Conservation (phyloP, 2,113 vertebrate genomes). For the Sorex fumeus region DNA sequence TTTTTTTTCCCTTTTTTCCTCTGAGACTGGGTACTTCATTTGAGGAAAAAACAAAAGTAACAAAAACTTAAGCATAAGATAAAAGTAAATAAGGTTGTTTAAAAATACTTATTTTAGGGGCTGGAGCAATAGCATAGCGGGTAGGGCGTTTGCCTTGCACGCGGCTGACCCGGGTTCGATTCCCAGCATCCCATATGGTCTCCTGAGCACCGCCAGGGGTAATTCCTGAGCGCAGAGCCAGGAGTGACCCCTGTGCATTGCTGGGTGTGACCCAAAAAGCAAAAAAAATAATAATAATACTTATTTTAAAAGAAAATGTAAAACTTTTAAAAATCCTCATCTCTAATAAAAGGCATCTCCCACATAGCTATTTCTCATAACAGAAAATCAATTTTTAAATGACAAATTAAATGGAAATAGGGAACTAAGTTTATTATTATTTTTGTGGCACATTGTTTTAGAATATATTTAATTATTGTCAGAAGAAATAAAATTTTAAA, state of each 20-base stretch:
- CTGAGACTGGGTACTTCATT: not conserved
- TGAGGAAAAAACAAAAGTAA: not conserved
- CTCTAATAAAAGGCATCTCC: not conserved
- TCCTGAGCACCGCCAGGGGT: too few species aligned
- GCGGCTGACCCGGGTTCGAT: too few species aligned
- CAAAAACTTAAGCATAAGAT: not conserved
- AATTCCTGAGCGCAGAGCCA: too few species aligned
- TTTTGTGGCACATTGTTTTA: not conserved
- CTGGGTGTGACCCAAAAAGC: too few species aligned
- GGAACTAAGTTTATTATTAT: not conserved
- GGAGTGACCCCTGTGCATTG: too few species aligned
- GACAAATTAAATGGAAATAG: constrained; percentile 15
- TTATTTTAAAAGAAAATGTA: not conserved
- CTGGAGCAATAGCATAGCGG: too few species aligned
- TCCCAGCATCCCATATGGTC: too few species aligned
- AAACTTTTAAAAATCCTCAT: constrained; percentile 6
- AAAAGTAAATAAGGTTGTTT: not conserved
- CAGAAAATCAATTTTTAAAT: constrained; percentile 21
- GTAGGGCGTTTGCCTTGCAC: too few species aligned
- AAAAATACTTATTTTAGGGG: not conserved
- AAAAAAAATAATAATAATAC: too few species aligned
- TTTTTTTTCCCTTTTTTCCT: constrained; percentile 8
- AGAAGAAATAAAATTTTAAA: constrained; percentile 36
- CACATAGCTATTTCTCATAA: not conserved
- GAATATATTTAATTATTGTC: not conserved